Evolutionary conservation across 2,888 invertebrate species (phyloP), one percentile per base, ranked within the genome.

Genomic region (Caenorhabditis auriculariae): DNA sequence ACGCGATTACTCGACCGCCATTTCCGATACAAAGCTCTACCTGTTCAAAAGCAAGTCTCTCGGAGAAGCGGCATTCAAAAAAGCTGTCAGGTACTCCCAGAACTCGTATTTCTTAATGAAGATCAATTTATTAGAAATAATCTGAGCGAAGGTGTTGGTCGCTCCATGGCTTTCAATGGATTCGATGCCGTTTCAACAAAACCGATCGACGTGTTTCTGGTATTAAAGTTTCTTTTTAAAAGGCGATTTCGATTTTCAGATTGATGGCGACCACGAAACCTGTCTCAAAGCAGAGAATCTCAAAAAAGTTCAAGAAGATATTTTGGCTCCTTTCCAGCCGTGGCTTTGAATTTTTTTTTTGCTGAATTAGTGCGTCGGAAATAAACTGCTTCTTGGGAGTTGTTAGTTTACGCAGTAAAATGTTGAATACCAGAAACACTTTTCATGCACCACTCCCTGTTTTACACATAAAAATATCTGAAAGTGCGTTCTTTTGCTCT

Each of bases 211-310:
- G 57, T 64, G 24, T 57, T 46, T 39, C 46, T 68, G 64, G 67
- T 68, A 41, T 32, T 12, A n/a, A 32, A 32, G 35, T 12, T 9
- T 32, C 35, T 12, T 12, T n/a, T 9, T 32, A 12, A 19, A 9
- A 29, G 27, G 42, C 7, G 17, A 26, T 15, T n/a, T 28, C n/a
- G 17, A 2, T 17, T 47, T 62, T 4, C 61, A 69, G 64, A 61
- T 66, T 15, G 59, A 61, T 35, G 75, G 76, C 6, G 76, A 76
- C 48, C 76, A 76, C 54, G 76, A 76, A 37, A 61, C 72, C 3
- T 69, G 76, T 29, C 43, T 76, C 28, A 60, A 66, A 54, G 42
- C 61, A 4, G 68, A 74, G 43, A 74, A 76, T 50, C 50, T 76
- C 41, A 60, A 61, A 27, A 59, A 65, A 44, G 62, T 62, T 6